Evolutionary conservation across 1,140 invertebrate genomes (phyloP).

Genomic region (Ladona fulva): DNA sequence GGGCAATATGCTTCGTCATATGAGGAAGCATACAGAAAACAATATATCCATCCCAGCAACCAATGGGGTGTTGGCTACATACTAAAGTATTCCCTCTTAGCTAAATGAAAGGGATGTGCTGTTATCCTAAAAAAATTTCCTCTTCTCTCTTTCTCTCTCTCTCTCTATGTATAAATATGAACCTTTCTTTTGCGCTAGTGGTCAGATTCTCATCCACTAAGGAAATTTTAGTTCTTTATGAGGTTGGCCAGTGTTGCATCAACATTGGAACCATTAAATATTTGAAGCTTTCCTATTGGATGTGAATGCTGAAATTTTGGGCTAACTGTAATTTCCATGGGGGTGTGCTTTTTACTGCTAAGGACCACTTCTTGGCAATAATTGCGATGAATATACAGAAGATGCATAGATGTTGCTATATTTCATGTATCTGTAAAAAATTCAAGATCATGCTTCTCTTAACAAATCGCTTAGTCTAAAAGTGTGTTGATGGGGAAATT

Average conservation of each 20-base stretch:
- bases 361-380: neutral
- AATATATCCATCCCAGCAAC: neutral
- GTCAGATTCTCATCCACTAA: neutral
- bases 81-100: neutral
- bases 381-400: neutral
- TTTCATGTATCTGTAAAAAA: neutral
- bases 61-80: neutral
- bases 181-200: too few species aligned
- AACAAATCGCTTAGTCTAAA: neutral
- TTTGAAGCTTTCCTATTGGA: neutral
- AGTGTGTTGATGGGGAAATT: neutral
- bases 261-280: neutral
- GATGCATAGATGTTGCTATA: neutral
- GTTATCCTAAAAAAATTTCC: neutral
- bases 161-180: neutral
- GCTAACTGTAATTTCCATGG: neutral
- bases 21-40: slow-evolving; percentile 33
- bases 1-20: slow-evolving; percentile 57
- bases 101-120: too few species aligned
- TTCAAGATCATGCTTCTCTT: neutral
- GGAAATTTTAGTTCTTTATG: neutral
- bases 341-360: neutral
- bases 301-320: neutral
- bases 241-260: neutral
- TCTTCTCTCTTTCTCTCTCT: neutral